Base-by-base conservation (phyloP, 2,797 vertebrate species). In the Coracias cyanogaster region DNA sequence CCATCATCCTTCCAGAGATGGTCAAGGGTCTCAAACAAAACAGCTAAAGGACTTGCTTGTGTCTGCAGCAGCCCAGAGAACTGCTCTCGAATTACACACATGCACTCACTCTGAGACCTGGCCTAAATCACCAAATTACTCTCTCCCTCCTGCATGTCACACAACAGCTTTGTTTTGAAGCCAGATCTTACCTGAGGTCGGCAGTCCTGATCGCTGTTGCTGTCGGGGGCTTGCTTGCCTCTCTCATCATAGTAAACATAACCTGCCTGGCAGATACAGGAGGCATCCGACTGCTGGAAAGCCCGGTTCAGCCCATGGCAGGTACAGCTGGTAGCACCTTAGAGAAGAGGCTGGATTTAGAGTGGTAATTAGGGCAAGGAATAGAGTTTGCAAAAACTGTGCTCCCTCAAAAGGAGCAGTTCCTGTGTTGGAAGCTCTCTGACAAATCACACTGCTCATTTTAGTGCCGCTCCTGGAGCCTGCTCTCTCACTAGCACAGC, bases 251-350 rank as follows among this genome's bases (percentile, higher is more conserved):
- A 99, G 97, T 99, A 99, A 65, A 99, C 73, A 5, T 99, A 98
- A 61, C 99, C 99, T 9, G 98, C 98, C 95, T 95, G 98, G 97
- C 99, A 99, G 97, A 99, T 98, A 90, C 99, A 99, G 15, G 99
- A 99, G 10, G 98, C 98, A 28, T 99, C 99, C 0, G 99, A 99
- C 58, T 98, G 98, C 97, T 99, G 99, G 96, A 99, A 99, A 6
- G 99, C 98, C 16, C 99, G 98, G 91, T 99, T 99, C 94, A 98
- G 98, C 54, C 99, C 99, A 3, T 64, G 96, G 85, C 99, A 99
- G 9, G 82, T 98, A 85, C 99, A 99, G 51, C 97, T 98, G 41
- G 98, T 97, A 14, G 99, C 98, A 70, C 99, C 99, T 99, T 94
- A 26, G 46, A 20, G 37, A 35, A 85, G 13, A 94, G 65, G 12